Conservation (phyloP, 2,888 invertebrate species). For the Caenorhabditis drosophilae region DNA sequence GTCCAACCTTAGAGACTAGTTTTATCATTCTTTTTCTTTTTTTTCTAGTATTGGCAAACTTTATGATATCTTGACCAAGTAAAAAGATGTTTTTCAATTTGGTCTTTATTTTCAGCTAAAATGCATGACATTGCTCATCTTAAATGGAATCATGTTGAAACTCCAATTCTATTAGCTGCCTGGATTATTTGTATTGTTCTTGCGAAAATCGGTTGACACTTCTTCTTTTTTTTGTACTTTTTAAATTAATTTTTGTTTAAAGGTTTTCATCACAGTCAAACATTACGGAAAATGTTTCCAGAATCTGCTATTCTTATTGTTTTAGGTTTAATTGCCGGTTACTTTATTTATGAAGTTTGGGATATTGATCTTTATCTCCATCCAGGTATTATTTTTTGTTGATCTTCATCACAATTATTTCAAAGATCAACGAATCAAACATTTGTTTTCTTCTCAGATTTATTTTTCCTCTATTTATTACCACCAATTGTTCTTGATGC, state of each 20-base stretch:
- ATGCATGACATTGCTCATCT: constrained; percentile 7
- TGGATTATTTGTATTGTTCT: constrained; percentile 58
- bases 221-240: too few relatives aligned
- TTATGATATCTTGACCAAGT: too few relatives aligned
- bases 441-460: constrained; percentile 75
- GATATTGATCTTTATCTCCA: constrained; percentile 50
- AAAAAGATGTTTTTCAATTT: too few relatives aligned
- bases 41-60: too few relatives aligned
- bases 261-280: constrained; percentile 47
- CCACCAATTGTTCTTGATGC: constrained; percentile 98
- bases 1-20: too few relatives aligned
- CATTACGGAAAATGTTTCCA: constrained; percentile 46
- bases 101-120: background rate
- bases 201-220: constrained; percentile 45
- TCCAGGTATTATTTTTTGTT: constrained; percentile 37
- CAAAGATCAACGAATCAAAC: background rate
- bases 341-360: constrained; percentile 45
- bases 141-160: constrained; percentile 59
- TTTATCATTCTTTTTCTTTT: too few relatives aligned
- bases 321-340: constrained; percentile 48
- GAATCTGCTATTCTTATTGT: constrained; percentile 56
- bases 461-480: constrained; percentile 95
- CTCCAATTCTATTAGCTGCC: constrained; percentile 53
- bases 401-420: constrained; percentile 3
- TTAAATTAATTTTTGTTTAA: constrained; percentile 9